A percentile compares a stretch with the other conserved stretches of the same genome.
Evolutionary conservation across 2,797 vertebrate genomes (phyloP).

Genomic region (Onychomys torridus): DNA sequence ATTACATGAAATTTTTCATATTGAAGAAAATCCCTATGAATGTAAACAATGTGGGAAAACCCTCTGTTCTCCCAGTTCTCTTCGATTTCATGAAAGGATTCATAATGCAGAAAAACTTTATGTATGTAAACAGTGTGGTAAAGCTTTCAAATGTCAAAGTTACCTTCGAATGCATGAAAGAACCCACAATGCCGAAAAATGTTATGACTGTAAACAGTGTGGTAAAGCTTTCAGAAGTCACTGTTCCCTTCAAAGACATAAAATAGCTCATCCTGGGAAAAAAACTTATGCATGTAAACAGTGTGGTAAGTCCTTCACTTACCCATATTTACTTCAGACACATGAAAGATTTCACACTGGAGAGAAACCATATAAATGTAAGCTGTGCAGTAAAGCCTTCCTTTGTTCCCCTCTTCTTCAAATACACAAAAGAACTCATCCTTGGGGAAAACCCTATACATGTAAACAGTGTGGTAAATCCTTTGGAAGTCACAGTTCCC

Average conservation of each 20-base stretch:
- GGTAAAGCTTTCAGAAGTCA: constrained; percentile 6
- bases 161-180: background rate
- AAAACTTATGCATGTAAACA: constrained; percentile 8
- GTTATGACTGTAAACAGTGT: background rate
- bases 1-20: background rate
- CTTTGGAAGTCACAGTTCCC: background rate
- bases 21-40: background rate
- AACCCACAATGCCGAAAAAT: background rate
- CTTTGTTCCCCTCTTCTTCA: background rate
- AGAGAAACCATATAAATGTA: constrained; percentile 2
- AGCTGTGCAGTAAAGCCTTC: background rate
- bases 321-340: background rate
- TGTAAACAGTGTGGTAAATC: constrained; percentile 10
- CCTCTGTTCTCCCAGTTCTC: background rate
- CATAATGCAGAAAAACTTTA: background rate
- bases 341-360: background rate
- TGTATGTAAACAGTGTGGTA: background rate
- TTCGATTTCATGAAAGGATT: background rate
- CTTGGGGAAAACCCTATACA: background rate
- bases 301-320: background rate
- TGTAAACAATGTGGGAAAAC: constrained; percentile 24
- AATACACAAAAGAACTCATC: background rate
- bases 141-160: background rate
- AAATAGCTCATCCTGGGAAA: background rate
- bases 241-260: background rate